phyloP scores from a whole-genome alignment of 1,140 invertebrate species.

The Gryon sp. region DNA sequence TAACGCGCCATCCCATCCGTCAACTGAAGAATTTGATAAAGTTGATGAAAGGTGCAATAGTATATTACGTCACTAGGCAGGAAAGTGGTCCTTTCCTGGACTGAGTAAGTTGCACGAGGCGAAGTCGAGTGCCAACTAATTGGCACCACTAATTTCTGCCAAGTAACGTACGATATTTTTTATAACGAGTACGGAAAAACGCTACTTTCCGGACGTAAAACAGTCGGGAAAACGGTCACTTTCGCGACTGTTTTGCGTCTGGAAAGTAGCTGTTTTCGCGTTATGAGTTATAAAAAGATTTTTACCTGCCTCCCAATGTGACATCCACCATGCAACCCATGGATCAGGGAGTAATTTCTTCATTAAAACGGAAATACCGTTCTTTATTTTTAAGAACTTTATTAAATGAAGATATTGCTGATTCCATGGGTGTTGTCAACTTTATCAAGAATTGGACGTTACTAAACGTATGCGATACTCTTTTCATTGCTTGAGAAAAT shows the following conservation, averaged over 20 bases:
- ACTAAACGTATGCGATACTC: background rate
- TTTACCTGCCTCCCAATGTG: conserved; percentile 40
- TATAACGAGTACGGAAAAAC: no score
- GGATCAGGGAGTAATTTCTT: conserved; percentile 77
- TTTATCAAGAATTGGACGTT: conserved; percentile 1
- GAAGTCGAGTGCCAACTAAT: no score
- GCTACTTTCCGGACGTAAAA: no score
- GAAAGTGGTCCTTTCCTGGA: no score
- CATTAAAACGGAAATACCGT: conserved; percentile 14
- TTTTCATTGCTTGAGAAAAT: conserved; percentile 4
- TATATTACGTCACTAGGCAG: no score
- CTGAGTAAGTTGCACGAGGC: no score
- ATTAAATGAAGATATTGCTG: conserved; percentile 1
- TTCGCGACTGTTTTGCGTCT: no score
- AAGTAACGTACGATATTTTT: no score
- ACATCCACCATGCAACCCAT: conserved; percentile 75
- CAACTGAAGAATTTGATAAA: conserved; percentile 64
- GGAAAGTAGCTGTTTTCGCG: no score
- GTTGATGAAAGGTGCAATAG: conserved; percentile 71
- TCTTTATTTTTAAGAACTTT: background rate
- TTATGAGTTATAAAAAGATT: no score
- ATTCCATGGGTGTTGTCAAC: background rate
- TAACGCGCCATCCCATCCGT: conserved; percentile 75
- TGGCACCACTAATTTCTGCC: no score
- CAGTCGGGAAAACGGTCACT: no score